A percentile compares a stretch with the other conserved stretches of the same genome.
Conservation (phyloP, 2,888 invertebrate species). For the Rhopalosiphum nymphaeae region DNA sequence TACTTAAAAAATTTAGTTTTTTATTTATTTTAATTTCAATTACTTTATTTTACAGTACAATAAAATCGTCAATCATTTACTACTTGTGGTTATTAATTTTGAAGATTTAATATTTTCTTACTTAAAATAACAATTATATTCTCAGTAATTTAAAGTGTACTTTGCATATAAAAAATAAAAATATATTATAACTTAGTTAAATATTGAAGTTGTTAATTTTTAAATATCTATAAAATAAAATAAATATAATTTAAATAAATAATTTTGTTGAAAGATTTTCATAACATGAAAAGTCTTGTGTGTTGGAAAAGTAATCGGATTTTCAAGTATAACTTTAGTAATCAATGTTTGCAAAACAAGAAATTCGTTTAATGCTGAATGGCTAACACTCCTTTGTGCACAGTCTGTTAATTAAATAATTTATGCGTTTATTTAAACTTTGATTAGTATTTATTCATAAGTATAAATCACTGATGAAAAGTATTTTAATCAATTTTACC, state of each 20-base stretch:
- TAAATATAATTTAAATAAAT: conserved; percentile 36
- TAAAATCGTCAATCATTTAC: neutral
- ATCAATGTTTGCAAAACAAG: conserved; percentile 64
- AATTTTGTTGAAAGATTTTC: conserved; percentile 41
- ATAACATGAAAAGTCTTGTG: conserved; percentile 55
- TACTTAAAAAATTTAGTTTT: neutral
- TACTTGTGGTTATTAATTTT: neutral
- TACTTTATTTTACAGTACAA: neutral
- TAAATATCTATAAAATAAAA: neutral
- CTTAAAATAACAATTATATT: neutral
- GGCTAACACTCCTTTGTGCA: conserved; percentile 30
- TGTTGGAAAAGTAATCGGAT: conserved; percentile 58
- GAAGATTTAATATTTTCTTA: neutral
- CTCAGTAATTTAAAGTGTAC: neutral
- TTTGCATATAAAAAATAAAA: neutral
- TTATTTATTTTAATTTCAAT: neutral
- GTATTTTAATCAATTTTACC: conserved; percentile 44
- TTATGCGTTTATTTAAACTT: conserved; percentile 62
- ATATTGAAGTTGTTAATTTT: neutral
- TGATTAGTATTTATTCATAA: conserved; percentile 57
- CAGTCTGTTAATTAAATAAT: conserved; percentile 64
- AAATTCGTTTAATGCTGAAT: conserved; percentile 63
- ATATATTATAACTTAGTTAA: neutral
- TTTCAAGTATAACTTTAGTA: conserved; percentile 63
- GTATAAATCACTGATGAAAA: conserved; percentile 50